Percentiles rank a stretch among this genome's conserved stretches.
These are phyloP conservation scores for Pogoniulus pusillus DNA, from an alignment of 2,797 vertebrate species.

Conservation along the genomic window DNA sequence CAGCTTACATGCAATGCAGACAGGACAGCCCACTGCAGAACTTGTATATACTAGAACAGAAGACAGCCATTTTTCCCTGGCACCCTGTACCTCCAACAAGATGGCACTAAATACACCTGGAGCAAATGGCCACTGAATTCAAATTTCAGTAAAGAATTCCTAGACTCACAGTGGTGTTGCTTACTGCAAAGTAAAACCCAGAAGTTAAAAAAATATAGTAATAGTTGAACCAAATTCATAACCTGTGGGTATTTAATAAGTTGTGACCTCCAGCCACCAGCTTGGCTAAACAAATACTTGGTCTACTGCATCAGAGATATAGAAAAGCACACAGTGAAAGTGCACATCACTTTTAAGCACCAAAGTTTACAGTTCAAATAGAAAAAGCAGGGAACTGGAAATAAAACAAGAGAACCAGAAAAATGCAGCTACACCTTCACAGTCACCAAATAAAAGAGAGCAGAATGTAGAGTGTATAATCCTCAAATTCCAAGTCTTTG, in stretches of 20 bases:
- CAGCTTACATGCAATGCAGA: accelerated
- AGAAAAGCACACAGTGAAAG: neutral
- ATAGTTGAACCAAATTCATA: neutral
- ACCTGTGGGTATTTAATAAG: neutral
- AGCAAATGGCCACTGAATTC: neutral
- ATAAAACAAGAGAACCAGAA: neutral
- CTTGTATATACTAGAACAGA: neutral
- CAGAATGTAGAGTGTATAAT: neutral
- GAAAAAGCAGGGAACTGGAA: neutral
- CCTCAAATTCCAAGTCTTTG: neutral
- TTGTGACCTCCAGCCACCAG: neutral
- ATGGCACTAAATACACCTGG: neutral
- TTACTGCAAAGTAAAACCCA: neutral
- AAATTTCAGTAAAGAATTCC: neutral
- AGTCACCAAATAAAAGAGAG: neutral
- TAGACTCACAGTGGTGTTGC: neutral
- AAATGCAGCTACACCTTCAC: neutral
- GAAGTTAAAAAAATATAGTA: neutral
- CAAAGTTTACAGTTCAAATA: neutral
- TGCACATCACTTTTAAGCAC: neutral
- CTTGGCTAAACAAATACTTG: neutral
- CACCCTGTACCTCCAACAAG: neutral
- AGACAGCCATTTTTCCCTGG: neutral
- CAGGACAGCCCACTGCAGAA: neutral
- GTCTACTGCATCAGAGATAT: neutral